Conservation (phyloP, 2,113 vertebrate genomes). For the Rousettus leschenaultii region DNA sequence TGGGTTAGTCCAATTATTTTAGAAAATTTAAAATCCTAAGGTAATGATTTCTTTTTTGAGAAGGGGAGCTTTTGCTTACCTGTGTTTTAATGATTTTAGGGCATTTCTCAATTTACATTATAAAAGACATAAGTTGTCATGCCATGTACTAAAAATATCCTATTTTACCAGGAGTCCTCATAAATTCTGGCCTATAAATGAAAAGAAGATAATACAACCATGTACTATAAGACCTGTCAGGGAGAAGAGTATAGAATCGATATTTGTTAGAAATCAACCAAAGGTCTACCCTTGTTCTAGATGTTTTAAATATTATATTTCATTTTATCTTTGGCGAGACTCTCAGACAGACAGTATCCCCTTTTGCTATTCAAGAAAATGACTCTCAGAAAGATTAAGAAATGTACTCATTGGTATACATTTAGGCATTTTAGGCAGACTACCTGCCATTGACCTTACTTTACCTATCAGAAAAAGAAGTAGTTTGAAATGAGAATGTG, state of each 20-base stretch:
- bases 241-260: not conserved
- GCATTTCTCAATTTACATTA: not conserved
- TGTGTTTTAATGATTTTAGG: not conserved
- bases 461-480: not conserved
- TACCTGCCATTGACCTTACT: not conserved
- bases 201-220: not conserved
- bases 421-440: not conserved
- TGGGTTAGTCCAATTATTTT: not conserved
- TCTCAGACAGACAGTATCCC: not conserved
- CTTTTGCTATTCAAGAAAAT: not conserved
- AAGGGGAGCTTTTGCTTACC: not conserved
- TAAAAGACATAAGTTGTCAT: not conserved
- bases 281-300: not conserved
- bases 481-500: not conserved
- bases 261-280: not conserved
- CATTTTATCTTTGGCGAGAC: not conserved
- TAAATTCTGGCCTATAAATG: not conserved
- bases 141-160: not conserved
- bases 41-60: not conserved
- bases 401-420: not conserved
- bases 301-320: not conserved
- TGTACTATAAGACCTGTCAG: not conserved
- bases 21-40: not conserved
- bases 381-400: not conserved
- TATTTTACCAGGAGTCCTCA: not conserved